Conservation (phyloP, 2,888 invertebrate genomes). For the Salticus scenicus region DNA sequence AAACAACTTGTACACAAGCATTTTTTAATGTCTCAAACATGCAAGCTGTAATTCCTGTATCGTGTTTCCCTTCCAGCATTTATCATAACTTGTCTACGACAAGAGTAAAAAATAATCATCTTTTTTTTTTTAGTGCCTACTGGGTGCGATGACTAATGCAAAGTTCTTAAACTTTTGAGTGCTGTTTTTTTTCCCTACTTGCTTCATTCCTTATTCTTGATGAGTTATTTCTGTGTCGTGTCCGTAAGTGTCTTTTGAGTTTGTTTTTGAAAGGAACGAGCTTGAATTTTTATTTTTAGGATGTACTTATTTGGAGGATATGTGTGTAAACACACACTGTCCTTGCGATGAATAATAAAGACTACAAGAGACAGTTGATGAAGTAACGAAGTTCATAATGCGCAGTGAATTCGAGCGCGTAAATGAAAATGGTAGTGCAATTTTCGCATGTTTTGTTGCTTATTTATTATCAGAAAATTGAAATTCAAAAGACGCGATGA, state of each 20-base stretch:
- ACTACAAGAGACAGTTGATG: too few relatives aligned
- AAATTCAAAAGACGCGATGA: too few relatives aligned
- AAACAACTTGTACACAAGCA: slow-evolving; percentile 43
- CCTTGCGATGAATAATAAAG: neutral
- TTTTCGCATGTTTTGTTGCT: too few relatives aligned
- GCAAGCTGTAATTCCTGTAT: slow-evolving; percentile 42
- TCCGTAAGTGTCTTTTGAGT: neutral
- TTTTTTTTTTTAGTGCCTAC: neutral
- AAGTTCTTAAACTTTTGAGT: slow-evolving; percentile 17
- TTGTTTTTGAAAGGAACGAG: neutral
- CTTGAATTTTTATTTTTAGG: slow-evolving; percentile 7
- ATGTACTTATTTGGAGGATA: neutral
- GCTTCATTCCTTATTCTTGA: neutral
- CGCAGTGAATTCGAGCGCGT: too few relatives aligned
- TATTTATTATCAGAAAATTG: too few relatives aligned
- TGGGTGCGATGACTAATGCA: slow-evolving; percentile 36
- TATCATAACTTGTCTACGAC: slow-evolving; percentile 60
- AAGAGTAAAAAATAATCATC: slow-evolving; percentile 3
- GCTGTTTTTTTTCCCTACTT: neutral
- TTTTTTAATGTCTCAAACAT: slow-evolving; percentile 43
- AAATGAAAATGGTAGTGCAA: too few relatives aligned
- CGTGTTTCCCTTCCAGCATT: slow-evolving; percentile 46
- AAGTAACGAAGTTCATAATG: too few relatives aligned
- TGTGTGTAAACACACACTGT: neutral
- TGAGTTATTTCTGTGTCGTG: slow-evolving; percentile 8